Percentiles rank a stretch among this genome's conserved stretches.
These are phyloP conservation scores for Anoplopoma fimbria DNA, from an alignment of 2,113 vertebrate species.

Conservation along the genomic window DNA sequence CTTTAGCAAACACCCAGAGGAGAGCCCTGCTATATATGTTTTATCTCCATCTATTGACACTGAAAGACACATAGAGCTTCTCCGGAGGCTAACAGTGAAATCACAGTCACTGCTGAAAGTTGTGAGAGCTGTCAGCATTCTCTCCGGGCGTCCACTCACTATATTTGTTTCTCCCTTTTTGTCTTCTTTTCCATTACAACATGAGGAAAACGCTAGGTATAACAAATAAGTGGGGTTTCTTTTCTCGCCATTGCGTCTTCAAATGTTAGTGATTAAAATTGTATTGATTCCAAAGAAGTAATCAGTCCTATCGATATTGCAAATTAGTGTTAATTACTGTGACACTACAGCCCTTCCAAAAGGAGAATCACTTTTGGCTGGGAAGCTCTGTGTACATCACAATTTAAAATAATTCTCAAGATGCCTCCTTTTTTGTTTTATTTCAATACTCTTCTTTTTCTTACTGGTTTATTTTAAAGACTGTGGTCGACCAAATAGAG, in stretches of 20 bases:
- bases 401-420: background rate
- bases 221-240: background rate
- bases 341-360: background rate
- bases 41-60: conserved; percentile 72
- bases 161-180: conserved; percentile 43
- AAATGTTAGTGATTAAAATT: conserved; percentile 1
- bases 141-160: conserved; percentile 42
- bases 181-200: no score
- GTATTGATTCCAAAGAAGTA: conserved; percentile 1
- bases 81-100: conserved; percentile 59
- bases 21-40: conserved; percentile 57
- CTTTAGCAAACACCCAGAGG: conserved; percentile 50
- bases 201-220: no score
- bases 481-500: no score
- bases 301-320: background rate
- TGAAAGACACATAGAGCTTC: conserved; percentile 66
- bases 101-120: conserved; percentile 52
- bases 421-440: background rate
- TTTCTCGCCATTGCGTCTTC: conserved; percentile 1
- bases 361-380: background rate
- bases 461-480: no score
- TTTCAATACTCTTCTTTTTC: no score
- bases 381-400: background rate
- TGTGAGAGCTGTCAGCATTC: conserved; percentile 58
- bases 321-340: background rate